phyloP scores from a whole-genome alignment of 2,888 invertebrate species.

The Drosophila rellima region DNA sequence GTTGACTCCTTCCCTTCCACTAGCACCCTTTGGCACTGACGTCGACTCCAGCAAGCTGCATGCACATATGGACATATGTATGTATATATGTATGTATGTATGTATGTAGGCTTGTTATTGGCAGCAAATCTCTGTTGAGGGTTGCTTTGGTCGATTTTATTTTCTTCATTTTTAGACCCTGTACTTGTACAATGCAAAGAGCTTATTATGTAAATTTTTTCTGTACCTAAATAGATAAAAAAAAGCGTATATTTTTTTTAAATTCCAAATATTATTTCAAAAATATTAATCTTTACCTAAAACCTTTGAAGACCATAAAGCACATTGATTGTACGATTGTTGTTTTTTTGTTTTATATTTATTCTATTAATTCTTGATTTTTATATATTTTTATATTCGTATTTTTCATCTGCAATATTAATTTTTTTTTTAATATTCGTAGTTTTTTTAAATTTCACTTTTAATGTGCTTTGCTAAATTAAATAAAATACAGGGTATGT shows the following conservation, averaged over 20 bases:
- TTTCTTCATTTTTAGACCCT: slow-evolving; percentile 10
- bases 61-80: not conserved
- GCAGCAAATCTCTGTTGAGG: slow-evolving; percentile 60
- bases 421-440: not conserved
- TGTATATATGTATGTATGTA: not conserved
- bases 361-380: too few species aligned
- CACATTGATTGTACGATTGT: too few species aligned
- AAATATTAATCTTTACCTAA: too few species aligned
- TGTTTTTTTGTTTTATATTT: too few species aligned
- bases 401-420: too few species aligned
- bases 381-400: too few species aligned
- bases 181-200: not conserved
- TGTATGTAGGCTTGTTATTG: slow-evolving; percentile 61
- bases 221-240: too few species aligned
- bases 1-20: slow-evolving; percentile 4
- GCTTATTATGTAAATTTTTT: not conserved
- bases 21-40: slow-evolving; percentile 2
- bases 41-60: slow-evolving; percentile 15
- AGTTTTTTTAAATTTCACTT: not conserved
- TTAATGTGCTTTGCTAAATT: too few species aligned
- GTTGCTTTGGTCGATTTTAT: slow-evolving; percentile 54
- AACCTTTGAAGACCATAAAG: too few species aligned
- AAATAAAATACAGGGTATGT: not conserved
- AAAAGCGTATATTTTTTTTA: too few species aligned
- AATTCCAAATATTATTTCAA: too few species aligned